Evolutionary conservation across 2,113 vertebrate genomes (phyloP).

Genomic region (Catharus minimus): DNA sequence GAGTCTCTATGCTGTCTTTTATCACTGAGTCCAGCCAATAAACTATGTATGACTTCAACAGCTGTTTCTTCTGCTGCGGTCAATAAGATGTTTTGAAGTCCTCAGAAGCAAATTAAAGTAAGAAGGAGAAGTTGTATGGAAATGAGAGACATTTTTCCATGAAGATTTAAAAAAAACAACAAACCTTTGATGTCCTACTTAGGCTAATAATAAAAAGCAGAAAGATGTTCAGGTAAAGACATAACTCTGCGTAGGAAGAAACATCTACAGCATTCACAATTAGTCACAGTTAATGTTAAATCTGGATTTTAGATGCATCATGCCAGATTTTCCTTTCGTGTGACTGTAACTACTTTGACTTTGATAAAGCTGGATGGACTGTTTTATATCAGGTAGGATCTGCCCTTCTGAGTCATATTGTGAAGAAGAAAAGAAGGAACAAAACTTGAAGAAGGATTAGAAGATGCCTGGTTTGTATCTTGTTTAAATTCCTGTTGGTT

Average conservation of each 20-base stretch:
- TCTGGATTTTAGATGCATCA: background rate
- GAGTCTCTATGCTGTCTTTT: constrained; percentile 40
- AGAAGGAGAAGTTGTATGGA: constrained; percentile 20
- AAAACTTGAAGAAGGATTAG: constrained; percentile 22
- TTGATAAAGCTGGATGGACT: constrained; percentile 38
- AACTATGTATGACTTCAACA: constrained; percentile 53
- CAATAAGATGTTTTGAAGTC: constrained; percentile 49
- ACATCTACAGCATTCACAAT: constrained; percentile 9
- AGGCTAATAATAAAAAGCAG: constrained; percentile 60
- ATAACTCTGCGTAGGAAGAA: constrained; percentile 42
- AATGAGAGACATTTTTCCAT: constrained; percentile 36
- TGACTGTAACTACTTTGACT: constrained; percentile 12
- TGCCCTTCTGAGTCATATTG: constrained; percentile 18
- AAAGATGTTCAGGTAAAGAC: constrained; percentile 56
- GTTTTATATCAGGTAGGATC: constrained; percentile 47
- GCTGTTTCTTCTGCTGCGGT: constrained; percentile 38
- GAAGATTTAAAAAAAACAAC: background rate
- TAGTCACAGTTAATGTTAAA: constrained; percentile 29
- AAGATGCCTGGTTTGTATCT: constrained; percentile 47
- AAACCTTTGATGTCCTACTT: constrained; percentile 53
- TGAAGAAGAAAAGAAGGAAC: constrained; percentile 22
- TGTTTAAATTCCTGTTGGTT: constrained; percentile 13
- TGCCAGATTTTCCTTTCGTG: constrained; percentile 31
- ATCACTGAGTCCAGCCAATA: constrained; percentile 35
- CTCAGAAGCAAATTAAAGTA: constrained; percentile 58